Conservation (phyloP, 2,113 vertebrate species). For the Diadophis punctatus region DNA sequence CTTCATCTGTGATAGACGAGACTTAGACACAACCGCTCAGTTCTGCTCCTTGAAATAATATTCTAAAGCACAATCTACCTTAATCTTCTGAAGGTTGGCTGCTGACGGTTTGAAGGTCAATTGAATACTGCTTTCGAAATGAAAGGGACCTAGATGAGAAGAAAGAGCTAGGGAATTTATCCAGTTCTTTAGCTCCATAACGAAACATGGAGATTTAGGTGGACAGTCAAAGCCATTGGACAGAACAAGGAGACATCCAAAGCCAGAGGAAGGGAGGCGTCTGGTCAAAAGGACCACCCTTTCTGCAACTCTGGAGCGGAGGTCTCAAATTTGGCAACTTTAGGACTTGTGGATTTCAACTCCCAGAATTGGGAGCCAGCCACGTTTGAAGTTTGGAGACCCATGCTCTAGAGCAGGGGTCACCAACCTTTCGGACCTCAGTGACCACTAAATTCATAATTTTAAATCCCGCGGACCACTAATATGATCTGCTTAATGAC, state of each 20-base stretch:
- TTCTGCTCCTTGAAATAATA: neutral
- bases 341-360: neutral
- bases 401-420: too few species aligned
- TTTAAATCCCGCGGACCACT: too few species aligned
- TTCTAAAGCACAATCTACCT: neutral
- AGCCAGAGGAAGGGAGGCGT: neutral
- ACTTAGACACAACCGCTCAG: neutral
- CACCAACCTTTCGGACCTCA: too few species aligned
- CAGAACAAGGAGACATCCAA: neutral
- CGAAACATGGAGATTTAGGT: neutral
- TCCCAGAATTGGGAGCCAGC: neutral
- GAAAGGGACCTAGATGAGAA: neutral
- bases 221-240: neutral
- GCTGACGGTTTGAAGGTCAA: neutral
- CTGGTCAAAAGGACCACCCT: neutral
- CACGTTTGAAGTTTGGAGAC: too few species aligned
- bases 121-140: neutral
- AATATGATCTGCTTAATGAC: too few species aligned
- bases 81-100: neutral
- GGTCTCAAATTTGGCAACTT: neutral
- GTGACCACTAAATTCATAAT: too few species aligned
- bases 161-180: neutral
- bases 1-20: neutral
- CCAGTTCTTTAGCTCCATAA: neutral
- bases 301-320: neutral